A percentile compares a stretch with the other conserved stretches of the same genome.
These are phyloP conservation scores for Palythoa heliodiscus DNA, from an alignment of 92 coral and sea anemone species.

Conservation along the genomic window DNA sequence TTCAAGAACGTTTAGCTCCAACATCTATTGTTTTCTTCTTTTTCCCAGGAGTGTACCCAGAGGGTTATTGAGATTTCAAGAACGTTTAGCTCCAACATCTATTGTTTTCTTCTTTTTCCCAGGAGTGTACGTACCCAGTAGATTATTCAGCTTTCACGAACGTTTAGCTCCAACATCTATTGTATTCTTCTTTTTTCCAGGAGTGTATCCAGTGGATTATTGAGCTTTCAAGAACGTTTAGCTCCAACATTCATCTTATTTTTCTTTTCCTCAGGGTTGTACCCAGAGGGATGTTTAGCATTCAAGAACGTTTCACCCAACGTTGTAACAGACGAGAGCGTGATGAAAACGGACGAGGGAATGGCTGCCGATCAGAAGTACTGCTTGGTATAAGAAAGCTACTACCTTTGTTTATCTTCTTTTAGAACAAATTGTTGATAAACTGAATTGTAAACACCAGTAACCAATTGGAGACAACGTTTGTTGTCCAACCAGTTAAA, in stretches of 20 bases:
- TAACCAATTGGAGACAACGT: too few species aligned
- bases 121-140: slow-evolving; percentile 5
- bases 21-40: too few species aligned
- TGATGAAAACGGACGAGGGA: slow-evolving; percentile 98
- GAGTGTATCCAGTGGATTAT: slow-evolving; percentile 76
- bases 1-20: slow-evolving; percentile 76
- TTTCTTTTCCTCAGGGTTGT: slow-evolving; percentile 57
- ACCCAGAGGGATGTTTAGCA: slow-evolving; percentile 91
- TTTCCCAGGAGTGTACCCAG: not conserved
- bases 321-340: slow-evolving; percentile 94
- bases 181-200: slow-evolving; percentile 27
- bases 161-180: slow-evolving; percentile 54
- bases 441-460: too few species aligned
- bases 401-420: not conserved
- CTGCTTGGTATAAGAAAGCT: slow-evolving; percentile 63
- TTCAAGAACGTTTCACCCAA: slow-evolving; percentile 89
- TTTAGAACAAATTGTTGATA: not conserved
- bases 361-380: slow-evolving; percentile 93
- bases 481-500: too few species aligned
- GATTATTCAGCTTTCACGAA: slow-evolving; percentile 83
- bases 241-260: slow-evolving; percentile 32
- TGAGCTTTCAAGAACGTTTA: slow-evolving; percentile 78
- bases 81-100: slow-evolving; percentile 54
- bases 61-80: slow-evolving; percentile 86
- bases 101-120: not conserved